phyloP scores from a whole-genome alignment of 2,797 vertebrate genomes.

The Onychomys leucogaster region DNA sequence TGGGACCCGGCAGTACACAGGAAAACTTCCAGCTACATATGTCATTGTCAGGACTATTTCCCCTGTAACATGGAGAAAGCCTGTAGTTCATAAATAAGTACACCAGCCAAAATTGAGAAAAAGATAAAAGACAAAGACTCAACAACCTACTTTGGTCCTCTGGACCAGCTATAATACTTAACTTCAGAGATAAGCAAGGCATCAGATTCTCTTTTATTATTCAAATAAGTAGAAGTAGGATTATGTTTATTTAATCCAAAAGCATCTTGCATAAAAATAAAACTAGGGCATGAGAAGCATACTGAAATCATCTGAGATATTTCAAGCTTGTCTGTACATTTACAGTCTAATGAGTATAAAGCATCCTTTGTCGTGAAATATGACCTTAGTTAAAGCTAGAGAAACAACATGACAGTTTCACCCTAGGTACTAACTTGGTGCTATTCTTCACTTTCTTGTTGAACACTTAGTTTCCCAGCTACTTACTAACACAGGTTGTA shows the following conservation, averaged over 20 bases:
- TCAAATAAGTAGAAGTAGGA: neutral
- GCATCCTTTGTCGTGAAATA: neutral
- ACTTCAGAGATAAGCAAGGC: neutral
- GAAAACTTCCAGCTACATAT: neutral
- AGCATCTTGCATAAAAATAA: constrained; percentile 2
- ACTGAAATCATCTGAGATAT: neutral
- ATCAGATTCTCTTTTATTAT: neutral
- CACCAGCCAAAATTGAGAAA: neutral
- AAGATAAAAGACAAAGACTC: neutral
- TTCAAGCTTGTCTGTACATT: neutral
- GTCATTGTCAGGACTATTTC: neutral
- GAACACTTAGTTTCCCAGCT: neutral
- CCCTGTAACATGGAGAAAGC: neutral
- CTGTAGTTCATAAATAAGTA: neutral
- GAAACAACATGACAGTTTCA: neutral
- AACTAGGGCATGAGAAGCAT: neutral
- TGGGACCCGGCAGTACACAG: no score
- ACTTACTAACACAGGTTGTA: neutral
- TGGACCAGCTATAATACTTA: neutral
- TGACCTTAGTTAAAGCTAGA: neutral
- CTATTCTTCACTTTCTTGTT: neutral
- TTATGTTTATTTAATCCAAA: neutral
- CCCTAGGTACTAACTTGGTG: neutral
- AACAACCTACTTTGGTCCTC: neutral
- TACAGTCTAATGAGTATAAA: neutral